phyloP scores from a whole-genome alignment of 2,888 invertebrate genomes.

The Thymelicus sylvestris region DNA sequence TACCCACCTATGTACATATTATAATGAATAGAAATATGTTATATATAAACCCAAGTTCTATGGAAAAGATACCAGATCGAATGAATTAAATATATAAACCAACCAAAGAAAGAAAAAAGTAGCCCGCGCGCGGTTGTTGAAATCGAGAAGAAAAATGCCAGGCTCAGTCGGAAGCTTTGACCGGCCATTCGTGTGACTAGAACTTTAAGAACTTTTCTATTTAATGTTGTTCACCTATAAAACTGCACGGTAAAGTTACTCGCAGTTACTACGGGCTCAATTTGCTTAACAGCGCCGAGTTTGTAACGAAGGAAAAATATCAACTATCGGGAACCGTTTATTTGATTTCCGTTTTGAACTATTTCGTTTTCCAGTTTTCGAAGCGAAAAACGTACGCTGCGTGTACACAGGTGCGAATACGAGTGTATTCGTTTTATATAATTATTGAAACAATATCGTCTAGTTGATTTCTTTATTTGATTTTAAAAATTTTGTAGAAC shows the following conservation, averaged over 20 bases:
- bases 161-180: constrained; percentile 63
- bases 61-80: not conserved
- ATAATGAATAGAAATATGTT: too few relatives aligned
- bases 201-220: constrained; percentile 50
- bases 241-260: constrained; percentile 32
- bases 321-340: constrained; percentile 2
- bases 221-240: constrained; percentile 47
- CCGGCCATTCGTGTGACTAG: constrained; percentile 58
- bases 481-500: too few relatives aligned
- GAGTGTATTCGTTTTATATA: too few relatives aligned
- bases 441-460: too few relatives aligned
- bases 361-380: not conserved
- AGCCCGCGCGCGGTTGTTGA: constrained; percentile 56
- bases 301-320: constrained; percentile 21
- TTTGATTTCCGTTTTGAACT: constrained; percentile 4
- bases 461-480: too few relatives aligned
- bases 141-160: constrained; percentile 73
- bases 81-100: not conserved
- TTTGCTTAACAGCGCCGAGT: constrained; percentile 31
- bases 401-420: too few relatives aligned
- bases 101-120: constrained; percentile 14
- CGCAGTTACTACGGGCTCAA: constrained; percentile 27
- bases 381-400: too few relatives aligned
- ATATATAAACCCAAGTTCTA: too few relatives aligned
- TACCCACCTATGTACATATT: too few relatives aligned